phyloP scores from a whole-genome alignment of 2,888 invertebrate genomes.

The Acanthopleura granulata region DNA sequence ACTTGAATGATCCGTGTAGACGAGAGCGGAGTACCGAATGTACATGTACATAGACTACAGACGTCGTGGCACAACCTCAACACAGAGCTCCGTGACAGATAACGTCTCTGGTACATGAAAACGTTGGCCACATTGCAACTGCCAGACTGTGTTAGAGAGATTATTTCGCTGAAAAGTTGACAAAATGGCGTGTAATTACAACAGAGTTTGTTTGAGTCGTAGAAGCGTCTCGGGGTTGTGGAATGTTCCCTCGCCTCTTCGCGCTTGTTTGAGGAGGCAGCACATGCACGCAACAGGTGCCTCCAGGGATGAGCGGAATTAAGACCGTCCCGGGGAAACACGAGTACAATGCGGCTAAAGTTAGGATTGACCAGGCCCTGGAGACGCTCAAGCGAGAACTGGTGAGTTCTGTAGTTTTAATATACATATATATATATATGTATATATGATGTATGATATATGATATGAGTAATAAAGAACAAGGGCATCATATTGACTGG shows the following conservation, averaged over 20 bases:
- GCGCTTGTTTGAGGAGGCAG: background rate
- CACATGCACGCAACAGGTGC: background rate
- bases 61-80: no score
- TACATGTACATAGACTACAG: no score
- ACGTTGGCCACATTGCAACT: no score
- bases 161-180: background rate
- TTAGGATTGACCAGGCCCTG: background rate
- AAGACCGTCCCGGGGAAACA: background rate
- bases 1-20: background rate
- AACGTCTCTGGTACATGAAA: no score
- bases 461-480: no score
- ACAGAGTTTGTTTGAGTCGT: no score
- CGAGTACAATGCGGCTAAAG: constrained; percentile 14
- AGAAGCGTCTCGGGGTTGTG: no score
- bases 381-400: constrained; percentile 13
- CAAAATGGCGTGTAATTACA: background rate
- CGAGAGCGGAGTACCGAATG: background rate
- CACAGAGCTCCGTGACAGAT: no score
- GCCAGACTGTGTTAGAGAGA: no score
- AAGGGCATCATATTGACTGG: no score
- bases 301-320: background rate
- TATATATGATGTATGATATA: no score
- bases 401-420: background rate
- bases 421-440: background rate
- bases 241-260: no score